These are phyloP conservation scores for Sycobia sp. DNA, from an alignment of 1,140 invertebrate genomes.

Conservation along the genomic window DNA sequence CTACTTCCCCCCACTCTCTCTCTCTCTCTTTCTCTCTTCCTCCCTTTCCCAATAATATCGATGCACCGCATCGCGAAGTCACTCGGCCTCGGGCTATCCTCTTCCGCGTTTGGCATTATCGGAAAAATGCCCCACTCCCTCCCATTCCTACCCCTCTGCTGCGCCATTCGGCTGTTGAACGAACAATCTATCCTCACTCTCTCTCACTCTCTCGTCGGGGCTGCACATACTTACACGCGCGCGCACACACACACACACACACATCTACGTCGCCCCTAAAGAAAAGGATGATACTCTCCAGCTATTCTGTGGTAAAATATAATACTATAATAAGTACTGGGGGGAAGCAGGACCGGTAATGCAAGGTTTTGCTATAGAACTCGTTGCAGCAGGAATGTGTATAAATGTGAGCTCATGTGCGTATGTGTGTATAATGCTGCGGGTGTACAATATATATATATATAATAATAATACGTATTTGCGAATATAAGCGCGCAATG, in stretches of 20 bases:
- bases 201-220: too few species aligned
- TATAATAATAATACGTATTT: too few species aligned
- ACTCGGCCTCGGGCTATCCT: conserved; percentile 39
- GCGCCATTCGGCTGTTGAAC: conserved; percentile 31
- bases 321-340: conserved; percentile 29
- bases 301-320: conserved; percentile 28
- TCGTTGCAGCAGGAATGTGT: neutral
- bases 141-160: conserved; percentile 7
- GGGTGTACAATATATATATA: too few species aligned
- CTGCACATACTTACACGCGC: too few species aligned
- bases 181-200: neutral
- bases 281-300: too few species aligned
- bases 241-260: too few species aligned
- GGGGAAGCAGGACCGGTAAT: conserved; percentile 15
- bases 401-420: neutral
- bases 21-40: conserved; percentile 10
- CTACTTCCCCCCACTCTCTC: too few species aligned
- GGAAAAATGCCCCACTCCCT: conserved; percentile 36
- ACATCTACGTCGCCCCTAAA: too few species aligned
- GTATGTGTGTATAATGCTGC: too few species aligned
- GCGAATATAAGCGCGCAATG: neutral
- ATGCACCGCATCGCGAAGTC: neutral
- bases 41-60: too few species aligned
- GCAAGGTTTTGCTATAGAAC: neutral
- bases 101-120: conserved; percentile 44